Base-by-base conservation (phyloP, 2,888 invertebrate genomes). In the Horisme vitalbata region DNA sequence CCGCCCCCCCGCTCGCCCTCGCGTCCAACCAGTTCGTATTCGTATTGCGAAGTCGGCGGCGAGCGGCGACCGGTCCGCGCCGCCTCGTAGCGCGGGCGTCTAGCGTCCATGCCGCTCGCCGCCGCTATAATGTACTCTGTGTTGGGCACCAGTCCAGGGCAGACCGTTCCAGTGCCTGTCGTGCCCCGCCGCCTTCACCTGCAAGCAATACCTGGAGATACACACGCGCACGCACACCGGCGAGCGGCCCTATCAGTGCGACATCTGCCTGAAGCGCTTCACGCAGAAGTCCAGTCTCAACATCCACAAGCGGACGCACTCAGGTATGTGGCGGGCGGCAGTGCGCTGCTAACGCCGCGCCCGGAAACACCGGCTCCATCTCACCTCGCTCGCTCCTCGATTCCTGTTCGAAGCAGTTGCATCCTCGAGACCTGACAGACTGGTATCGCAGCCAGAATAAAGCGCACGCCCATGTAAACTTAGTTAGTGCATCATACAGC, bases 231-330 rank as follows among this genome's bases (percentile, higher is more conserved):
- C 91, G 38, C 92, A 92, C 84, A 87, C 86, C 75, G 87, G 87
- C 75, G 87, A 90, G 85, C 90, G 91, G 47, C 91, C 91, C 47
- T 91, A 91, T 83, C 90, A 94, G 83, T 95, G 95, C 83, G 94
- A 94, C 83, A 90, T 94, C 74, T 95, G 95, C 83, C 91, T 93
- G 72, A 95, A 95, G 88, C 91, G 94, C 74, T 95, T 95, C 89
- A 94, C 95, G 55, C 95, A 95, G 89, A 95, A 95, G 82, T 94
- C 94, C 75, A 95, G 94, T 80, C 91, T 95, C 67, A 95, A 95
- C 88, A 95, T 94, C 61, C 95, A 95, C 90, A 94, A 94, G 79
- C 92, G 95, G 73, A 94, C 94, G 60, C 95, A 95, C 79, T 94
- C 94, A 71, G 90, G 91, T 91, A 88, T 65, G 86, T 81, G 66